Evolutionary conservation across 2,888 invertebrate genomes (phyloP), one percentile per base, ranked within the genome.

Genomic region (Agrilus cyanescens): DNA sequence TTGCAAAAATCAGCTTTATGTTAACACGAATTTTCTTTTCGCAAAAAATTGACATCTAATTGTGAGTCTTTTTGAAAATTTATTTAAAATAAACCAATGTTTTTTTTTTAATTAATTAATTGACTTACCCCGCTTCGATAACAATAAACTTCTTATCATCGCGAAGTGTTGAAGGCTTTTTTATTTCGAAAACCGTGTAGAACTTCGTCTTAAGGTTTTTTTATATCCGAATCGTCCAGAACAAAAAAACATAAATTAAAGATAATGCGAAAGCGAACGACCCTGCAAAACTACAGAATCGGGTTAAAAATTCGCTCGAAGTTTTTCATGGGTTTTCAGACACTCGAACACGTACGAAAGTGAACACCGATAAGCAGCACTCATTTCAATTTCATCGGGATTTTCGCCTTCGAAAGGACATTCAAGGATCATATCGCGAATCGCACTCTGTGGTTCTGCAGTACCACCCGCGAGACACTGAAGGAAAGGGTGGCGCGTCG

Each of bases 171-270:
- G 56, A 47, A 47, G 62, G 61, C 57, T 62, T 62, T 56, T 66
- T 63, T 41, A 64, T 56, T 53, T 65, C 66, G 50, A 65, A 65
- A 50, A 66, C 65, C 54, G 65, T 64, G 59, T 65, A 65, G 60
- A 60, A 65, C 62, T 61, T 66, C 65, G 65, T 65, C 57, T 62
- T 63, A 53, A 46, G 37, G 30, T 40, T 37, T 47, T 50, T 35
- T 38, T 32, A 41, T 35, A 45, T 37, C 44, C 44, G 20, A 14
- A 32, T 40, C 14, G 30, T 31, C 18, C 16, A 29, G 29, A 44
- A 44, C 5, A 25, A 41, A 32, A 35, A 15, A 36, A 32, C 37
- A 30, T 38, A 41, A 39, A 38, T 30, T 44, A 48, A 45, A 43
- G 44, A 41, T 35, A 40, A 38, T 43, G 35, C 30, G 13, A 12